phyloP scores from a whole-genome alignment of 2,797 vertebrate genomes.

The Enteromius afrohamiltoni region DNA sequence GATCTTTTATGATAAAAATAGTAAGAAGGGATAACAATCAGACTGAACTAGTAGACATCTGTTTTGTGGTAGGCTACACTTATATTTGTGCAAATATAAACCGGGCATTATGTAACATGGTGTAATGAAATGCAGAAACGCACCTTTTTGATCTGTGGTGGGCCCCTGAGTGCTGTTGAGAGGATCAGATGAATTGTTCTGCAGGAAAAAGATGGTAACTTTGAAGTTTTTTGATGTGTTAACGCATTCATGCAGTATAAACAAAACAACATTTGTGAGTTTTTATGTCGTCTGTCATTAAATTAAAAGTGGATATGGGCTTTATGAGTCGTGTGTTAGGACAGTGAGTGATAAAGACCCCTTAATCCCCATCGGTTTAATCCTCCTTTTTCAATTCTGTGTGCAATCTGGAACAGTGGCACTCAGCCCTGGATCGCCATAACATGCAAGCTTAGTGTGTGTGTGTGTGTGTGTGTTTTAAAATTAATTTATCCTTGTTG shows the following conservation, averaged over 20 bases:
- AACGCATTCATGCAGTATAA: background rate
- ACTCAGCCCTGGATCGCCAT: slow-evolving; percentile 22
- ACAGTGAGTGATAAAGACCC: slow-evolving; percentile 19
- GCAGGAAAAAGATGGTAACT: slow-evolving; percentile 4
- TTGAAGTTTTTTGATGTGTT: background rate
- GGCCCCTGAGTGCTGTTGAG: slow-evolving; percentile 41
- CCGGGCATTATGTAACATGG: background rate
- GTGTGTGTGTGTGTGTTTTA: background rate
- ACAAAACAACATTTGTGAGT: background rate
- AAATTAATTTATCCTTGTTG: background rate
- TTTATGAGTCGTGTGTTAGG: slow-evolving; percentile 35
- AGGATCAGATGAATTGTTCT: slow-evolving; percentile 41
- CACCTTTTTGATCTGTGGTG: slow-evolving; percentile 36
- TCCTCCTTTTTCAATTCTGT: slow-evolving; percentile 42
- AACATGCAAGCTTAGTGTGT: slow-evolving; percentile 1
- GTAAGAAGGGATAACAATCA: slow-evolving; percentile 1
- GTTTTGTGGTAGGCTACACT: background rate
- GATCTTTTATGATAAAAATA: background rate
- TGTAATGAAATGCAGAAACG: background rate
- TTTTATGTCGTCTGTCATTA: background rate
- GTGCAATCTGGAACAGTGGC: slow-evolving; percentile 45
- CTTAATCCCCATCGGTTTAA: slow-evolving; percentile 43
- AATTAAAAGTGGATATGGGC: slow-evolving; percentile 19
- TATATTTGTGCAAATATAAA: slow-evolving; percentile 12
- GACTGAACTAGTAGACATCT: background rate